A percentile compares a stretch with the other conserved stretches of the same genome.
Evolutionary conservation across 1,140 invertebrate species (phyloP).

Genomic region (Drosophila funebris): DNA sequence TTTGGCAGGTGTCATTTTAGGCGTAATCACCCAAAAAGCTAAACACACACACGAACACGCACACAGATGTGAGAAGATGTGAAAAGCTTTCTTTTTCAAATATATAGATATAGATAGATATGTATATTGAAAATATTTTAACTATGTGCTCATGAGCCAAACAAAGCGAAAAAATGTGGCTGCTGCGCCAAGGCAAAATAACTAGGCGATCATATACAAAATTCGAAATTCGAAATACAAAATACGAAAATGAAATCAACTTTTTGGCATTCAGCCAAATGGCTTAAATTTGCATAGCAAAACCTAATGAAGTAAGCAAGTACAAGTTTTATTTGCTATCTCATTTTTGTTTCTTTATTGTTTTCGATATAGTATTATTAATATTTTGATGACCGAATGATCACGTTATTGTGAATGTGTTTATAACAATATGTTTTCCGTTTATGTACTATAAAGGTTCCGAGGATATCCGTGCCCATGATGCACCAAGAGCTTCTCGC

Average conservation of each 20-base stretch:
- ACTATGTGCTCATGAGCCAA: slow-evolving; percentile 67
- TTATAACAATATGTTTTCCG: slow-evolving; percentile 4
- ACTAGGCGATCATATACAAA: slow-evolving; percentile 45
- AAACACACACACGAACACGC: slow-evolving; percentile 18
- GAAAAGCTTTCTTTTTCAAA: slow-evolving; percentile 48
- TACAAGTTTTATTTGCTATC: neutral
- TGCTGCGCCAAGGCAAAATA: slow-evolving; percentile 48
- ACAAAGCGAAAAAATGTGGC: slow-evolving; percentile 60
- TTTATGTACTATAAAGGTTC: slow-evolving; percentile 86
- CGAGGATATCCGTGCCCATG: slow-evolving; percentile 94
- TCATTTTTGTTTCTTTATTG: neutral
- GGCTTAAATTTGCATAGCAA: slow-evolving; percentile 55
- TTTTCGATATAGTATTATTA: slow-evolving; percentile 10
- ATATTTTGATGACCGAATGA: neutral
- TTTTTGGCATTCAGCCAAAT: slow-evolving; percentile 69
- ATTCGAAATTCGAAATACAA: slow-evolving; percentile 44
- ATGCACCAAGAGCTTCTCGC: slow-evolving; percentile 83
- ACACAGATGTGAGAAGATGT: slow-evolving; percentile 6
- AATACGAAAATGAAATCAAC: slow-evolving; percentile 64
- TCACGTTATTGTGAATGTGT: neutral
- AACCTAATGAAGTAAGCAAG: slow-evolving; percentile 57
- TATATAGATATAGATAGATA: slow-evolving; percentile 12
- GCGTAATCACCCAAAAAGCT: slow-evolving; percentile 39
- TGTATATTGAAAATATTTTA: slow-evolving; percentile 67
- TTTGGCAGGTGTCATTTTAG: slow-evolving; percentile 76